These are phyloP conservation scores for Clistopyga incitator DNA, from an alignment of 2,888 invertebrate species.

Conservation along the genomic window DNA sequence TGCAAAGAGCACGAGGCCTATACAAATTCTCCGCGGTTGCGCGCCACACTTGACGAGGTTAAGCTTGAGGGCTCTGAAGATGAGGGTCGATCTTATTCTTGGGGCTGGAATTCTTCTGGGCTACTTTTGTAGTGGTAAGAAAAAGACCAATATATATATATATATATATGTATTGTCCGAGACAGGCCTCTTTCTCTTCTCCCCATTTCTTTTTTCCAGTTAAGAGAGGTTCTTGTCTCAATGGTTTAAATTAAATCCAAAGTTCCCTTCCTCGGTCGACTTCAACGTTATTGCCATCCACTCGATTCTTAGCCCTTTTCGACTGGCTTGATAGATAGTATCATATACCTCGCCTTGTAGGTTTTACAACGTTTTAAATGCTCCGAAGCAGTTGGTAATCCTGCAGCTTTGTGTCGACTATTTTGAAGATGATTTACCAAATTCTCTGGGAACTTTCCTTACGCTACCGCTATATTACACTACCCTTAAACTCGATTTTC, in stretches of 20 bases:
- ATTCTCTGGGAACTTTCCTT: not conserved
- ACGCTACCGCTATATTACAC: not conserved
- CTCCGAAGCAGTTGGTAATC: constrained; percentile 6
- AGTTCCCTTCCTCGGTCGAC: not conserved
- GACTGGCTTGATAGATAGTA: not conserved
- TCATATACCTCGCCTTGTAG: not conserved
- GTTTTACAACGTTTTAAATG: constrained; percentile 10
- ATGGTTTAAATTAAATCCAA: constrained; percentile 4
- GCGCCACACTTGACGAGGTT: constrained; percentile 51
- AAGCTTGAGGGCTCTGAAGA: constrained; percentile 48
- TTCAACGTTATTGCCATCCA: not conserved
- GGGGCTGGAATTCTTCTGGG: constrained; percentile 29
- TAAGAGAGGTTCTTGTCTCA: not conserved
- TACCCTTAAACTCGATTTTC: constrained; percentile 32
- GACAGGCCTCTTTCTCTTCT: not conserved
- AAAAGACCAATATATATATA: constrained; percentile 8
- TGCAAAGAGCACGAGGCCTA: not conserved
- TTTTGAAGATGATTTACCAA: constrained; percentile 19
- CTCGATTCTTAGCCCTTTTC: not conserved
- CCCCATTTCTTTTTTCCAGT: constrained; percentile 13
- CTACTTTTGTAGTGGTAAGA: not conserved
- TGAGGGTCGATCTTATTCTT: constrained; percentile 49
- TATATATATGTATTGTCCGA: constrained; percentile 8
- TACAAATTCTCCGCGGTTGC: constrained; percentile 50
- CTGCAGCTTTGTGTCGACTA: not conserved